Evolutionary conservation across 2,888 invertebrate species (phyloP).

Genomic region (Dolichopus griseipennis): DNA sequence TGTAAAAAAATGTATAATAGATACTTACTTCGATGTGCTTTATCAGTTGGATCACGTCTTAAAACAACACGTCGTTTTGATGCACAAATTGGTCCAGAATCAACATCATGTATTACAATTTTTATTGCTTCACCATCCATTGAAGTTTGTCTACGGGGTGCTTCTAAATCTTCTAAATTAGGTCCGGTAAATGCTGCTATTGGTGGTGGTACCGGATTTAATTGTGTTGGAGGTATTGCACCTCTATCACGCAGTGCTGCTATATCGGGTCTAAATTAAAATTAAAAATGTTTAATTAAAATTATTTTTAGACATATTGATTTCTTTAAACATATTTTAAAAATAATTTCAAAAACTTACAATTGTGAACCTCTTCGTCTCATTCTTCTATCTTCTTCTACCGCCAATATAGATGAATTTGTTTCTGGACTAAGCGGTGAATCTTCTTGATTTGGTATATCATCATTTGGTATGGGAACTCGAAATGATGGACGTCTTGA

Average conservation of each 20-base stretch:
- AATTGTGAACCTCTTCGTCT: constrained; percentile 73
- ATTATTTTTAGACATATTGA: background rate
- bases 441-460: constrained; percentile 43
- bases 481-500: constrained; percentile 56
- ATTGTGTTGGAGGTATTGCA: constrained; percentile 44
- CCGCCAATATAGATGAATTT: constrained; percentile 48
- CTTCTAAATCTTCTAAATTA: constrained; percentile 54
- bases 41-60: constrained; percentile 70
- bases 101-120: constrained; percentile 88
- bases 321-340: background rate
- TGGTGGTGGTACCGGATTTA: constrained; percentile 41
- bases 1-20: background rate
- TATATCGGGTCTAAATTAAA: constrained; percentile 60
- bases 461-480: constrained; percentile 49
- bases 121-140: constrained; percentile 87
- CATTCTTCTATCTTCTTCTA: constrained; percentile 63
- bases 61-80: constrained; percentile 66
- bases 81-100: constrained; percentile 57
- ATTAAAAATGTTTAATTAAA: constrained; percentile 12
- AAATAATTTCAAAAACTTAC: constrained; percentile 50
- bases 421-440: constrained; percentile 48
- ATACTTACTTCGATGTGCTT: constrained; percentile 75
- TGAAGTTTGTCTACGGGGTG: constrained; percentile 67
- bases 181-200: constrained; percentile 43
- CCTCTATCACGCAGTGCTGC: constrained; percentile 52